Percentiles rank a stretch among this genome's conserved stretches.
Evolutionary conservation across 1,140 invertebrate genomes (phyloP).

Genomic region (Drosophila neocordata): DNA sequence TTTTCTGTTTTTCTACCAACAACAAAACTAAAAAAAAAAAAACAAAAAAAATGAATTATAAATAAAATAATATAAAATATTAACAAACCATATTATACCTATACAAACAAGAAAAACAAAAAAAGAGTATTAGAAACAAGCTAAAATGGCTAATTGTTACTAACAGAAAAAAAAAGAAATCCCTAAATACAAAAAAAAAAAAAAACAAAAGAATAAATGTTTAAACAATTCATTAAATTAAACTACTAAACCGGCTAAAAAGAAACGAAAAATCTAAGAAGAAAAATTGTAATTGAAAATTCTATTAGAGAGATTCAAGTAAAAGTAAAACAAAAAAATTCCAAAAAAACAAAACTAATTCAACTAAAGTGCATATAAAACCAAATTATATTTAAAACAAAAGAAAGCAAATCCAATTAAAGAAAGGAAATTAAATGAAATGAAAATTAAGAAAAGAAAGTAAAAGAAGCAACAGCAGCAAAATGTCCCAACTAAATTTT

Average conservation of each 20-base stretch:
- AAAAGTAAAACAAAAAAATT: slow-evolving; percentile 26
- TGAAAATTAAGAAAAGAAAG: slow-evolving; percentile 20
- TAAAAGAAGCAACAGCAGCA: slow-evolving; percentile 46
- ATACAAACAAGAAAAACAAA: slow-evolving; percentile 43
- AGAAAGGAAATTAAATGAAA: slow-evolving; percentile 44
- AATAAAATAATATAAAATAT: slow-evolving; percentile 36
- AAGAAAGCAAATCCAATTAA: slow-evolving; percentile 11
- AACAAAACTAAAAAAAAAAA: slow-evolving; percentile 51
- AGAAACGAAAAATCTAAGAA: slow-evolving; percentile 7
- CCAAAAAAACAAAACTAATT: slow-evolving; percentile 28
- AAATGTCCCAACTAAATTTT: slow-evolving; percentile 78
- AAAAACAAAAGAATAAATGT: slow-evolving; percentile 58
- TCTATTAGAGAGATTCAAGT: slow-evolving; percentile 73
- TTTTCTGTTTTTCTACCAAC: slow-evolving; percentile 78
- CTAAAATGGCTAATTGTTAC: slow-evolving; percentile 47
- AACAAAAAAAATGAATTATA: slow-evolving; percentile 19
- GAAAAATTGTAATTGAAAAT: slow-evolving; percentile 57
- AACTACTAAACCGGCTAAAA: slow-evolving; percentile 29
- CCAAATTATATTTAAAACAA: slow-evolving; percentile 56
- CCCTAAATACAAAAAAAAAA: slow-evolving; percentile 43
- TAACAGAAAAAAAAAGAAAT: slow-evolving; percentile 41
- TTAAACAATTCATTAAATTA: slow-evolving; percentile 71
- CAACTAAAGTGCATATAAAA: slow-evolving; percentile 63
- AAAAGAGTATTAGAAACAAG: slow-evolving; percentile 40
- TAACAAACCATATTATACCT: slow-evolving; percentile 48